phyloP scores from a whole-genome alignment of 2,797 vertebrate species.

The Cygnus olor region DNA sequence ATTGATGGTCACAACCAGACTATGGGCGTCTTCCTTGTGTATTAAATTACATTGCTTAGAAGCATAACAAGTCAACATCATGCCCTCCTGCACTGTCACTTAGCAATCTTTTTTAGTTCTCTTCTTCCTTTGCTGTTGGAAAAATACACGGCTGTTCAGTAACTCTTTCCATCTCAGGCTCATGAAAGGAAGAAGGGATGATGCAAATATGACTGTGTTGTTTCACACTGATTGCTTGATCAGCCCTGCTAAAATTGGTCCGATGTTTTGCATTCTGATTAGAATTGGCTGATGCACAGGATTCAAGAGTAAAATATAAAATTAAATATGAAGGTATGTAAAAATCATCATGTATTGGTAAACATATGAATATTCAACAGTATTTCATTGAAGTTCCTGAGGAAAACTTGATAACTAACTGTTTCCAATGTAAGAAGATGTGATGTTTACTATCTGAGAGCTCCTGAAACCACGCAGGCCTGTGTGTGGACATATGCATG shows the following conservation, averaged over 20 bases:
- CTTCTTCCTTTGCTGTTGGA: conserved; percentile 41
- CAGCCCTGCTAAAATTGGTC: neutral
- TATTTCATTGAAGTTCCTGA: neutral
- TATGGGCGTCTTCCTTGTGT: conserved; percentile 35
- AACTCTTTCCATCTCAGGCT: neutral
- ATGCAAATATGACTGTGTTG: neutral
- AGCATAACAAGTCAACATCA: conserved; percentile 44
- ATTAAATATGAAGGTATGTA: neutral
- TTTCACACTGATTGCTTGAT: neutral
- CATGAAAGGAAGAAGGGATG: neutral
- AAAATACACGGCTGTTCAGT: conserved; percentile 5
- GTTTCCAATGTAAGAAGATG: neutral
- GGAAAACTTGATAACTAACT: neutral
- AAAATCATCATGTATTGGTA: neutral
- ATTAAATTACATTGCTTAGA: conserved; percentile 68
- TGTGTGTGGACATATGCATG: neutral
- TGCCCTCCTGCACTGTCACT: conserved; percentile 21
- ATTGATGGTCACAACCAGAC: conserved; percentile 57
- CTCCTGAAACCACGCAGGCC: neutral
- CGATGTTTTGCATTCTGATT: neutral
- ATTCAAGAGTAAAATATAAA: neutral
- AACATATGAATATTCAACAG: neutral
- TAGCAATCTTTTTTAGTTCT: conserved; percentile 34
- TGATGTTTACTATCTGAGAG: neutral
- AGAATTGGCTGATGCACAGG: neutral